phyloP scores from a whole-genome alignment of 2,888 invertebrate genomes.

The Galerucella calmariensis region DNA sequence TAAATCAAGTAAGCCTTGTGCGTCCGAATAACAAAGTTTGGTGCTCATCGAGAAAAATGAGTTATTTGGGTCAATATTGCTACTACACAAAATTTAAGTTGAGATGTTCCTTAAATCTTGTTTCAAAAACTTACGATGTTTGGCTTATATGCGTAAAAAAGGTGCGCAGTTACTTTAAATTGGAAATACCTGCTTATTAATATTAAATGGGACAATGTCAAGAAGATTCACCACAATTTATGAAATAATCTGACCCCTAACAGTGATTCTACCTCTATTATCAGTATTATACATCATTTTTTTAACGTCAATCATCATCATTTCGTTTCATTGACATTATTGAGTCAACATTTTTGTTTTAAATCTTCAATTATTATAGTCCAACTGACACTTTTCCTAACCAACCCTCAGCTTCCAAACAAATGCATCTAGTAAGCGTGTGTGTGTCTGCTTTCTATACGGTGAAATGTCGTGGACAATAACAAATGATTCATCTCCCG shows the following conservation, averaged over 20 bases:
- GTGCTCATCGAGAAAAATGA: conserved; percentile 16
- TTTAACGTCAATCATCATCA: too few species aligned
- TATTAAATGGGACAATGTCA: too few species aligned
- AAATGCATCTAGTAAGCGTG: conserved; percentile 48
- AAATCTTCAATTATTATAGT: conserved; percentile 7
- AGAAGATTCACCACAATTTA: too few species aligned
- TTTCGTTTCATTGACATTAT: too few species aligned
- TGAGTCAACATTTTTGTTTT: too few species aligned
- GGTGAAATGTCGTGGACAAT: conserved; percentile 59
- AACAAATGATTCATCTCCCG: conserved; percentile 63
- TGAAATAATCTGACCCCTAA: too few species aligned
- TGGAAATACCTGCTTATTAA: too few species aligned
- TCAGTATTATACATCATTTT: too few species aligned
- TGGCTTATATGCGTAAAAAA: too few species aligned
- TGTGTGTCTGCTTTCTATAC: conserved; percentile 45
- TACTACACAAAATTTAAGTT: neutral
- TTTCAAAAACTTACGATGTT: neutral
- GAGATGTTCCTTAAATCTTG: neutral
- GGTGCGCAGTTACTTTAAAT: too few species aligned
- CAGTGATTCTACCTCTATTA: too few species aligned
- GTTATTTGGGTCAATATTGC: conserved; percentile 15
- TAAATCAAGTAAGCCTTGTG: conserved; percentile 54
- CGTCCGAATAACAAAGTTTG: conserved; percentile 37
- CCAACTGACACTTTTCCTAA: conserved; percentile 11
- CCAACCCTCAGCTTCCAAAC: conserved; percentile 32